Conservation (phyloP, 2,113 vertebrate genomes). For the Anguilla rostrata region DNA sequence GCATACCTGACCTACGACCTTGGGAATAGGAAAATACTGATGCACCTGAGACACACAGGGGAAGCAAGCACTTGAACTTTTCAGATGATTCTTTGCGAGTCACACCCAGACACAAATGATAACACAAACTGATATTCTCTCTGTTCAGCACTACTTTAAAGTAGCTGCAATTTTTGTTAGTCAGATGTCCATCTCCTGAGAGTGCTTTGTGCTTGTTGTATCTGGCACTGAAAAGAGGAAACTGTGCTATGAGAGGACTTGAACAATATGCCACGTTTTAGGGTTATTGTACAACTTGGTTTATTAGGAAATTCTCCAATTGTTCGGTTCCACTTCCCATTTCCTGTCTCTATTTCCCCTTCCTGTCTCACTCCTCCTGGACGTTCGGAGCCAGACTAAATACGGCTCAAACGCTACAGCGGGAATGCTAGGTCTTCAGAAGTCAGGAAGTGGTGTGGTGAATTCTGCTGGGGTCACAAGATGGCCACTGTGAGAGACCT, state of each 20-base stretch:
- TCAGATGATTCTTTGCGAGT: not conserved
- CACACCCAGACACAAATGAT: not conserved
- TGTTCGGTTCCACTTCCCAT: conserved; percentile 20
- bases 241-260: conserved; percentile 22
- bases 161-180: not conserved
- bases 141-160: not conserved
- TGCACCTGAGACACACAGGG: not conserved
- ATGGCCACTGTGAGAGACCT: not conserved
- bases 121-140: not conserved
- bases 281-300: not conserved
- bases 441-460: not conserved
- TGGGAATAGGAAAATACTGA: no score
- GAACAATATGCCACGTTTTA: conserved; percentile 29
- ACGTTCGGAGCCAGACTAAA: not conserved
- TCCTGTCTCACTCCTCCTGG: not conserved
- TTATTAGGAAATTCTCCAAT: conserved; percentile 26
- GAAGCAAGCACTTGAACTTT: not conserved
- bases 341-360: conserved; percentile 19
- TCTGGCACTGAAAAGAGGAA: conserved; percentile 20
- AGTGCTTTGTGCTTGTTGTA: not conserved
- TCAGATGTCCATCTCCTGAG: not conserved
- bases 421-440: not conserved
- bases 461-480: not conserved
- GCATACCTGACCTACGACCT: not conserved
- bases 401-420: not conserved